These are phyloP conservation scores for Dynastes grantii DNA, from an alignment of 2,888 invertebrate genomes.

Conservation along the genomic window DNA sequence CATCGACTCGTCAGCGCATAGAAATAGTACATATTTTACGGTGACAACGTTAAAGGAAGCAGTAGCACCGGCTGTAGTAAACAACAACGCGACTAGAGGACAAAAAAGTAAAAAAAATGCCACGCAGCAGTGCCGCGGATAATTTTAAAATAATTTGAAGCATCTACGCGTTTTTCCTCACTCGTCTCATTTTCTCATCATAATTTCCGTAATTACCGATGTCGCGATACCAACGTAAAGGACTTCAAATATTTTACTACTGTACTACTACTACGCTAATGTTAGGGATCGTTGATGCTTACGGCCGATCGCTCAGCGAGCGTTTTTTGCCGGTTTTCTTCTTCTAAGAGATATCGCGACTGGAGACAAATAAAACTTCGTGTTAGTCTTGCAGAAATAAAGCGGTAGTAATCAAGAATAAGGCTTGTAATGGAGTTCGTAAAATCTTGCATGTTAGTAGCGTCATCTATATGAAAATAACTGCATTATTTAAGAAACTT, in stretches of 20 bases:
- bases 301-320: background rate
- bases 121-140: background rate
- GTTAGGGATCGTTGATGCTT: no score
- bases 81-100: background rate
- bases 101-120: background rate
- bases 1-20: background rate
- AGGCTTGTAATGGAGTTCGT: no score
- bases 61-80: background rate
- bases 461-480: no score
- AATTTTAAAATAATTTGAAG: slow-evolving; percentile 25
- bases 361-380: background rate
- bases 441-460: no score
- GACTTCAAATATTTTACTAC: background rate
- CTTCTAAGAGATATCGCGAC: background rate
- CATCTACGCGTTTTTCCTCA: background rate
- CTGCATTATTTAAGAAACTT: no score
- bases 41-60: no score
- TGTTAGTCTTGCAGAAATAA: background rate
- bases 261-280: no score
- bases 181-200: slow-evolving; percentile 14
- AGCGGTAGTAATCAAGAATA: background rate
- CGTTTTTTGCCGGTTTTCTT: background rate
- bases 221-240: slow-evolving; percentile 2
- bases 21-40: no score
- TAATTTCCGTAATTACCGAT: slow-evolving; percentile 18